Evolutionary conservation across 1,140 invertebrate genomes (phyloP).

Genomic region (Ditylenchus dipsaci): DNA sequence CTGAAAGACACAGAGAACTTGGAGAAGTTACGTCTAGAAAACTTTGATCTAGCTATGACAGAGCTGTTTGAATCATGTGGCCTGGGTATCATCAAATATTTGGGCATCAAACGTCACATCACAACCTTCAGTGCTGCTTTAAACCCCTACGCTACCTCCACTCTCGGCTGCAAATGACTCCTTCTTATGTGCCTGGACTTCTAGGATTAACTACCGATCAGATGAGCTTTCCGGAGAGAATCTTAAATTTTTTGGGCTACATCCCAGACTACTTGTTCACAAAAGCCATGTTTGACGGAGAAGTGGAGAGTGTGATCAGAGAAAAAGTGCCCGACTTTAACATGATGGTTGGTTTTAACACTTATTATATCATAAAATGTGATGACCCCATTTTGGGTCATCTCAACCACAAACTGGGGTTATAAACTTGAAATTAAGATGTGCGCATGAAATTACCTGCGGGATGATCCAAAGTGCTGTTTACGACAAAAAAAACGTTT

Average conservation of each 20-base stretch:
- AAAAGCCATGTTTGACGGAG: not conserved
- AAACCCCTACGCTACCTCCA: not conserved
- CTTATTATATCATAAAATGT: too few relatives aligned
- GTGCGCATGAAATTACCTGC: too few relatives aligned
- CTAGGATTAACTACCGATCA: conserved; percentile 6
- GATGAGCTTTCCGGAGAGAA: not conserved
- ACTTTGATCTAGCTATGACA: conserved; percentile 33
- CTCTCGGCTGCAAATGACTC: conserved; percentile 12
- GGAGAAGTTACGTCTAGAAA: conserved; percentile 25
- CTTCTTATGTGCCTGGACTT: conserved; percentile 9
- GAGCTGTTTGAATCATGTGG: conserved; percentile 39
- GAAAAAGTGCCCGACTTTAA: not conserved
- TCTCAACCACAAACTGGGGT: too few relatives aligned
- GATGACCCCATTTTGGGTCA: too few relatives aligned
- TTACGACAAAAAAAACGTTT: too few relatives aligned
- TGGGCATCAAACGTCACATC: conserved; percentile 25
- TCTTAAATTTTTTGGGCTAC: not conserved
- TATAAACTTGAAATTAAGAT: too few relatives aligned
- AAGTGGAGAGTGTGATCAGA: not conserved
- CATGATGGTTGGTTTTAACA: not conserved
- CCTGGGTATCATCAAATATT: conserved; percentile 6
- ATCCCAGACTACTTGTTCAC: not conserved
- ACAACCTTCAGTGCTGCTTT: not conserved
- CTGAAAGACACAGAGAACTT: conserved; percentile 3
- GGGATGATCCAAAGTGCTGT: too few relatives aligned